phyloP scores from a whole-genome alignment of 2,888 invertebrate genomes.

The Chymomyza procnemis region DNA sequence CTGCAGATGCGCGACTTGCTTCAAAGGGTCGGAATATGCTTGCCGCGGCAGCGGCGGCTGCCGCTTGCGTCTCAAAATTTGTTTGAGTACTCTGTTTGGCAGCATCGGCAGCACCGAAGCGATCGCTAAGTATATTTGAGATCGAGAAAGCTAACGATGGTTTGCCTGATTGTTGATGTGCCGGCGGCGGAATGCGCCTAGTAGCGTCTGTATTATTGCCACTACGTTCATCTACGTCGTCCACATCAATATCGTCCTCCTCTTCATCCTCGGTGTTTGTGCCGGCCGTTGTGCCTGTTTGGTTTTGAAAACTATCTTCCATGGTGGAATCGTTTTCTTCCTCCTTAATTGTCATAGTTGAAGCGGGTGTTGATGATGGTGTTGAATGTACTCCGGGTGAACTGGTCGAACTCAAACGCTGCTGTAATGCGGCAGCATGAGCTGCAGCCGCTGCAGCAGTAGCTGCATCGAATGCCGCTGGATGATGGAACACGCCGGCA shows the following conservation, averaged over 20 bases:
- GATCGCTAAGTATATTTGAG: constrained; percentile 78
- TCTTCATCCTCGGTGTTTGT: constrained; percentile 63
- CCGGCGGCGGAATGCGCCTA: constrained; percentile 69
- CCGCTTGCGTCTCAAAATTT: constrained; percentile 17
- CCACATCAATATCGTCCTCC: constrained; percentile 71
- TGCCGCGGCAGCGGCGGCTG: constrained; percentile 47
- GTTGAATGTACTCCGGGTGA: constrained; percentile 66
- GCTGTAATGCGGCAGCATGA: constrained; percentile 64
- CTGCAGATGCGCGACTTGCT: constrained; percentile 56
- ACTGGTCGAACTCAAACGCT: constrained; percentile 57
- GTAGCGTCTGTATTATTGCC: constrained; percentile 23
- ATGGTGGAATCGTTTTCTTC: constrained; percentile 77
- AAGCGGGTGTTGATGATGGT: constrained; percentile 69
- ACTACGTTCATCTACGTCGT: constrained; percentile 59
- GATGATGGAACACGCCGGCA: constrained; percentile 71
- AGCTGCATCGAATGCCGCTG: constrained; percentile 60
- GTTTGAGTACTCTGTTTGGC: constrained; percentile 36
- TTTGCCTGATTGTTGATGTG: constrained; percentile 73
- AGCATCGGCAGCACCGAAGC: constrained; percentile 69
- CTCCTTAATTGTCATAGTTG: constrained; percentile 76
- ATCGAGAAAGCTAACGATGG: constrained; percentile 78
- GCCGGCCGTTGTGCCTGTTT: constrained; percentile 46
- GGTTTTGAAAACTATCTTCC: constrained; percentile 74
- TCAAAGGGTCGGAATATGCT: constrained; percentile 78
- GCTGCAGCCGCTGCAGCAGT: constrained; percentile 37